Evolutionary conservation across 2,113 vertebrate genomes (phyloP), one percentile per base, ranked within the genome.

Genomic region (Albula glossodonta): DNA sequence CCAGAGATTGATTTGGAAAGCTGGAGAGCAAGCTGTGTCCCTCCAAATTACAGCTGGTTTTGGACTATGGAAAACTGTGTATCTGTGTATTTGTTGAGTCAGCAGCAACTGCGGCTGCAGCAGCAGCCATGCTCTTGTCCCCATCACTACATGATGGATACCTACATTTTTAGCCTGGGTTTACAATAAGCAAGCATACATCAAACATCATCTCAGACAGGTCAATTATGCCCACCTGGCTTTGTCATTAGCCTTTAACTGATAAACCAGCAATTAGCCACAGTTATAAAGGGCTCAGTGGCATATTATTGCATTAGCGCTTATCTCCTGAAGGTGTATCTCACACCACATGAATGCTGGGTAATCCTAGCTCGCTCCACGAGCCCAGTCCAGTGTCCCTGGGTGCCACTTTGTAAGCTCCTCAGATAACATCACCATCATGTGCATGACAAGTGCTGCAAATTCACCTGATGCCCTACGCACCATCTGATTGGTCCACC

Each of bases 271-370:
- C 87, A 91, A 94, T 94, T 92, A 91, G 84, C 90, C 60, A 84
- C 70, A 83, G 87, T 74, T 92, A 93, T 90, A 88, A 88, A 89
- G 87, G 90, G 93, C 89, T 93, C 90, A 90, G 48, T 93, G 88
- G 92, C 91, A 91, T 82, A 77, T 93, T 94, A 96, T 92, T 86
- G 60, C n/a, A 93, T 95, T 93, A 92, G n/a, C 84, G 86, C 89
- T 87, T 83, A 86, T 84, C 70, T 84, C 48, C 82, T 83, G 74
- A 78, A 53, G 25, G 81, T 85, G 83, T 86, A 82, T 81, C 83
- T 87, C 83, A 86, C 88, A 80, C 86, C 89, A 89, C 92, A 93
- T 92, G 88, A 91, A 89, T 86, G 87, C 84, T 10, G 60, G 87
- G 83, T 91, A 90, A 92, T 88, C 41, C 63, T 87, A 90, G 84